Percentiles rank a stretch among this genome's conserved stretches.
Evolutionary conservation across 2,888 invertebrate genomes (phyloP).

Genomic region (Drosophila cracens): DNA sequence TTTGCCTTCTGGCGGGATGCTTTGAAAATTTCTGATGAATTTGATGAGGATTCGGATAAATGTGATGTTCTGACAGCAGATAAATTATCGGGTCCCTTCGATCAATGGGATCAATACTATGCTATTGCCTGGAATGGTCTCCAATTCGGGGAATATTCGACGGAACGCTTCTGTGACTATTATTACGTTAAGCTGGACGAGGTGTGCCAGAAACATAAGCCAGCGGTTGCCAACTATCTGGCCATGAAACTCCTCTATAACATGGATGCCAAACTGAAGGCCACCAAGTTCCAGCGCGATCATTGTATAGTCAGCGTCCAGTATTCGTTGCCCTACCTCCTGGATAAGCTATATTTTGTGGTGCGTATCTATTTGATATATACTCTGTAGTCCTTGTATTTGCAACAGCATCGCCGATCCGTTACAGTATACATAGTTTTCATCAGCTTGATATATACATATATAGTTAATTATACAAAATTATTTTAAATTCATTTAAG

Average conservation of each 20-base stretch:
- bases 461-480: neutral
- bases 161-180: slow-evolving; percentile 61
- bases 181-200: slow-evolving; percentile 72
- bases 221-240: slow-evolving; percentile 82
- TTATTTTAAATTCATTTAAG: neutral
- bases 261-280: slow-evolving; percentile 75
- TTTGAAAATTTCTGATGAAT: slow-evolving; percentile 53
- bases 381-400: neutral
- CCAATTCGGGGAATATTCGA: slow-evolving; percentile 19
- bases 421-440: neutral
- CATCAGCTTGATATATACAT: neutral
- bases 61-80: slow-evolving; percentile 36
- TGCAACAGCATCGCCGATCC: neutral
- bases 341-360: slow-evolving; percentile 74
- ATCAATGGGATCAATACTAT: slow-evolving; percentile 70
- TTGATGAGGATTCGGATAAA: slow-evolving; percentile 49
- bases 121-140: slow-evolving; percentile 77
- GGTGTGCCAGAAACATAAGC: slow-evolving; percentile 63
- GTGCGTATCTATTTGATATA: slow-evolving; percentile 46
- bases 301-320: slow-evolving; percentile 62
- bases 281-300: slow-evolving; percentile 68
- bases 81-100: slow-evolving; percentile 7
- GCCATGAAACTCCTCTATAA: slow-evolving; percentile 77
- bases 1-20: slow-evolving; percentile 76
- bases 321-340: slow-evolving; percentile 50